Base-by-base conservation (phyloP, 1,140 invertebrate genomes). In the Drosophila nannoptera region DNA sequence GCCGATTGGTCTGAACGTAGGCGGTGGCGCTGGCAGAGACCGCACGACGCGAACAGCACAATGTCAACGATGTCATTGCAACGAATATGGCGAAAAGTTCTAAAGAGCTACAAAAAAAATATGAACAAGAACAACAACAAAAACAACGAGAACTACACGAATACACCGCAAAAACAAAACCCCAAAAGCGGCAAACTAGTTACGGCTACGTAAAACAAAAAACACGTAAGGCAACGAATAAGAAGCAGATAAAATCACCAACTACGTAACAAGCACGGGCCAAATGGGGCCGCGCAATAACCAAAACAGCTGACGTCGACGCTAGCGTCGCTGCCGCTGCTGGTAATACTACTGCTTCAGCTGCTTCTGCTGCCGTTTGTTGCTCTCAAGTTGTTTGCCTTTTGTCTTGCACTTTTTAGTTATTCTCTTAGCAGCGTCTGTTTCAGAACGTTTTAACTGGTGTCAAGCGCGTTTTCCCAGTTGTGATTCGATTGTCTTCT, bases 361-460 rank as follows among this genome's bases (percentile, higher is more conserved):
- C 11, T n/a, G 48, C 35, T 53, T 22, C 36, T 16, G 55, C 62
- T 60, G n/a, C 59, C 52, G 40, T 43, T 45, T 50, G 29, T 40
- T 64, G n/a, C 63, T 67, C 50, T 72, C 65, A 61, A 22, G 64
- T 62, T 61, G 43, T 46, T 33, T 56, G 50, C 36, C 40, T 68
- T 72, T 71, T 16, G 45, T 54, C 81, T 75, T 86, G 82, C 81
- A 86, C 68, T 86, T 86, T 86, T 86, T 86, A 71, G 70, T 84
- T 81, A 77, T 77, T 77, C 64, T 70, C 62, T 71, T 63, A 61
- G 53, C 71, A 53, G 68, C 77, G 68, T 75, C 69, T 75, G 73
- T 76, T 65, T 77, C 71, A 81, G 75, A 83, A 75, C 78, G 81
- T 69, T 74, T 55, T 45, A 64, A 55, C 55, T 31, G 32, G 53